Base-by-base conservation (phyloP, 2,797 vertebrate species). In the Meriones psammophilus region DNA sequence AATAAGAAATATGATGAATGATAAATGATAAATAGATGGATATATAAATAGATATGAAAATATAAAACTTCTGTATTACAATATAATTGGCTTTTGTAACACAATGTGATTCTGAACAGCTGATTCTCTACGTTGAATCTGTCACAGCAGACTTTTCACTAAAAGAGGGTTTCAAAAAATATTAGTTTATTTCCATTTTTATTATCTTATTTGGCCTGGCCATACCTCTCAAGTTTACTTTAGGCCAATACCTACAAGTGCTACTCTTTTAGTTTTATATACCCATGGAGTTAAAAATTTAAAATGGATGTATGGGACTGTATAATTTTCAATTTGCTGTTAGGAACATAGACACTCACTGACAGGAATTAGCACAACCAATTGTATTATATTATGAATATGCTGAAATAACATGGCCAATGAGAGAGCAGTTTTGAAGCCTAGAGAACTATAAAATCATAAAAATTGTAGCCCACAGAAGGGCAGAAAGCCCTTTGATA, bases 251-350 rank as follows among this genome's bases (percentile, higher is more conserved):
- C 30, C 73, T 73, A 92, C 58, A 89, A 95, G 85, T 96, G 80
- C 86, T 94, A 84, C 94, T 97, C 71, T 98, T 95, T 96, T 88
- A 92, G 89, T 89, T 94, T 90, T 88, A 95, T 74, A 93, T 60
- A 62, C 89, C 74, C 89, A 94, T 54, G 60, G 94, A 96, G 73
- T 93, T 78, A 95, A 95, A 78, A 62, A 92, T 89, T 96, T 96
- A 80, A 97, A 95, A 58, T 96, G n/a, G 68, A 97, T 95, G 64
- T 2, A 0, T 84, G 80, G 80, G 80, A 92, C 83, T 0, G 0
- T 86, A 71, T 94, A 96, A 83, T 94, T 97, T 96, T 97, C 96
- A 97, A 95, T 97, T 97, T 92, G 56, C 78, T 90, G 42, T 76
- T 97, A 93, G 96, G 93, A 96, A 71, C 9, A 66, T 50, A 97